Percentiles rank a stretch among this genome's conserved stretches.
Conservation (phyloP, 2,113 vertebrate species). For the Phaethon lepturus region DNA sequence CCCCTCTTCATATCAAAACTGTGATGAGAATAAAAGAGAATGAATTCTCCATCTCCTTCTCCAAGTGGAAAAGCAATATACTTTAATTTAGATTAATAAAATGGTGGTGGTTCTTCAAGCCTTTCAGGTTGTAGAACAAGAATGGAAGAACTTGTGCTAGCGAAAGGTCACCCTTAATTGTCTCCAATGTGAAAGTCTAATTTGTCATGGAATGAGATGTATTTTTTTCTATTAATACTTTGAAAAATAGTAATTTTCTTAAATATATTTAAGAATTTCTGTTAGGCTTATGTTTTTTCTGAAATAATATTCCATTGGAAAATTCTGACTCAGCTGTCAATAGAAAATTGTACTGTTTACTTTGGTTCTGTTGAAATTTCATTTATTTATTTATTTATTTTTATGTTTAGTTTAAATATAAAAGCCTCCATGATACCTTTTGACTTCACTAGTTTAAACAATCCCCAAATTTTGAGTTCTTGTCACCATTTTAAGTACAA, state of each 20-base stretch:
- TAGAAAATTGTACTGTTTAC: background rate
- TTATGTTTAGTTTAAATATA: background rate
- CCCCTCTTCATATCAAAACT: background rate
- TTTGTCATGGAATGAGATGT: background rate
- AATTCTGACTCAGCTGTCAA: background rate
- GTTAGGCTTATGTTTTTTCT: background rate
- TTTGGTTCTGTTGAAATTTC: background rate
- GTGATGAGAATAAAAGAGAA: background rate
- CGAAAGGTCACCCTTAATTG: background rate
- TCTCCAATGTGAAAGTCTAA: background rate
- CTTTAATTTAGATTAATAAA: background rate
- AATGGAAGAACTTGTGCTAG: background rate
- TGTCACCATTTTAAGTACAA: background rate
- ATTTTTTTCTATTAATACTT: background rate
- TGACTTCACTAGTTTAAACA: background rate
- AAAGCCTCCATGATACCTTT: background rate
- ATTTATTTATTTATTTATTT: background rate
- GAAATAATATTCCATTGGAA: background rate
- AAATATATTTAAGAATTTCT: background rate
- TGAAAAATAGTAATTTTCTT: background rate
- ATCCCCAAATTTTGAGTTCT: background rate
- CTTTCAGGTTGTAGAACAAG: background rate
- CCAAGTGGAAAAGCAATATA: background rate
- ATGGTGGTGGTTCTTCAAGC: accelerated
- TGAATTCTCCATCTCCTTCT: background rate